phyloP scores from a whole-genome alignment of 2,888 invertebrate genomes.

The Andrena bucephala region DNA sequence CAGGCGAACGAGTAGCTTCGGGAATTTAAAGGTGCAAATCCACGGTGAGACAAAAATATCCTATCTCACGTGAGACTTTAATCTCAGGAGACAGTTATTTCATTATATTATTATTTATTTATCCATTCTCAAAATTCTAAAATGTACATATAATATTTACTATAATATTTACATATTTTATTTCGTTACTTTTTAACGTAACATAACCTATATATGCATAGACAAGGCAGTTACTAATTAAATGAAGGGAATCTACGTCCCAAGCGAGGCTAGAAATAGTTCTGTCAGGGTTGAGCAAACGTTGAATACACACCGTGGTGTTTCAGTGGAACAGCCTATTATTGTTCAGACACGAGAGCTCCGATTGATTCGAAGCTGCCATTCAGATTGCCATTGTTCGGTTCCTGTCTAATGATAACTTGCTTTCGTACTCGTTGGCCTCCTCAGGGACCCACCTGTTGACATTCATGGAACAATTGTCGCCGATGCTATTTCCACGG shows the following conservation, averaged over 20 bases:
- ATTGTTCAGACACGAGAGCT: conserved; percentile 30
- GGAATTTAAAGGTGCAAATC: not conserved
- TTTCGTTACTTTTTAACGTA: too few species aligned
- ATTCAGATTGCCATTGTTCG: conserved; percentile 43
- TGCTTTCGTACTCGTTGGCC: conserved; percentile 28
- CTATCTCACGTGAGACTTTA: too few species aligned
- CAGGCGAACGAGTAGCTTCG: not conserved
- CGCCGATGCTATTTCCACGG: conserved; percentile 34
- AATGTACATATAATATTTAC: too few species aligned
- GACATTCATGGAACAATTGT: conserved; percentile 56
- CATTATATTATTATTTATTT: not conserved
- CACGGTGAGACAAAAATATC: too few species aligned
- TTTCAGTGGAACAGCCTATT: conserved; percentile 10
- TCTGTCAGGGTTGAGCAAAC: too few species aligned
- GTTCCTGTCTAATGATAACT: conserved; percentile 49
- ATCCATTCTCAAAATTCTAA: too few species aligned
- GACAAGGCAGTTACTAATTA: too few species aligned
- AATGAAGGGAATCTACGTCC: too few species aligned
- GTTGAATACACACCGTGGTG: not conserved
- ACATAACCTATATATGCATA: too few species aligned
- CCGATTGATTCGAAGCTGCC: conserved; percentile 5
- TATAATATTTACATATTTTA: too few species aligned
- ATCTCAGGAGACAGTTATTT: not conserved
- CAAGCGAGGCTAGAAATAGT: too few species aligned
- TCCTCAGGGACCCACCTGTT: conserved; percentile 66